Evolutionary conservation across 2,888 invertebrate genomes (phyloP).

Genomic region (Epinotia ramella): DNA sequence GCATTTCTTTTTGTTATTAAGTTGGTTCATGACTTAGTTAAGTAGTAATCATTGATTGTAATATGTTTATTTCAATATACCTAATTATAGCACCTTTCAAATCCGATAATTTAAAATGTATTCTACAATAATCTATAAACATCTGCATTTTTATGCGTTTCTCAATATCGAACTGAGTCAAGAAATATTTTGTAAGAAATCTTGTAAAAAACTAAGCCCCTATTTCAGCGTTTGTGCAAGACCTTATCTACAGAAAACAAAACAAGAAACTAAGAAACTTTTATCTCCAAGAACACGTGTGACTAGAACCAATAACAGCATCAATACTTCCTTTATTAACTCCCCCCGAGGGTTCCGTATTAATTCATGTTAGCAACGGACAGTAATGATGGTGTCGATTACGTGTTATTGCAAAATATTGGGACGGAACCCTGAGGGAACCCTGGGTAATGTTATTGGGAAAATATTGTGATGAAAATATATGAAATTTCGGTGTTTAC

Average conservation of each 20-base stretch:
- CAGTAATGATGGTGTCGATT: conserved; percentile 82
- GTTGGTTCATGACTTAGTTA: too few relatives aligned
- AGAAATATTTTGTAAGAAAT: background rate
- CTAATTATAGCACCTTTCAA: too few relatives aligned
- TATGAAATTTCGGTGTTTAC: conserved; percentile 28
- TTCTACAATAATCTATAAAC: too few relatives aligned
- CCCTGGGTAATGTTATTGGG: conserved; percentile 7
- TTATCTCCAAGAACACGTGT: conserved; percentile 35
- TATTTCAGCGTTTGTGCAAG: background rate
- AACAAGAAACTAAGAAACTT: background rate
- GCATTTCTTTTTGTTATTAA: too few relatives aligned
- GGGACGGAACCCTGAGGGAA: conserved; percentile 57
- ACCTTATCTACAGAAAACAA: conserved; percentile 7
- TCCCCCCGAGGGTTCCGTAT: conserved; percentile 65
- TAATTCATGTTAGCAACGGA: conserved; percentile 80
- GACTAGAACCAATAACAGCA: conserved; percentile 45
- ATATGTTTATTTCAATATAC: too few relatives aligned
- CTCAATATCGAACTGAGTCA: background rate
- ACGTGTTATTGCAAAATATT: conserved; percentile 81
- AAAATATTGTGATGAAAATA: conserved; percentile 27
- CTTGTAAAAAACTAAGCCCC: background rate
- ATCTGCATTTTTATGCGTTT: too few relatives aligned
- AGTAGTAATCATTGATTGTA: too few relatives aligned
- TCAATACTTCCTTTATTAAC: conserved; percentile 51
- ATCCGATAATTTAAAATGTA: too few relatives aligned